Evolutionary conservation across 2,113 vertebrate species (phyloP).

Genomic region (Neogale vison): DNA sequence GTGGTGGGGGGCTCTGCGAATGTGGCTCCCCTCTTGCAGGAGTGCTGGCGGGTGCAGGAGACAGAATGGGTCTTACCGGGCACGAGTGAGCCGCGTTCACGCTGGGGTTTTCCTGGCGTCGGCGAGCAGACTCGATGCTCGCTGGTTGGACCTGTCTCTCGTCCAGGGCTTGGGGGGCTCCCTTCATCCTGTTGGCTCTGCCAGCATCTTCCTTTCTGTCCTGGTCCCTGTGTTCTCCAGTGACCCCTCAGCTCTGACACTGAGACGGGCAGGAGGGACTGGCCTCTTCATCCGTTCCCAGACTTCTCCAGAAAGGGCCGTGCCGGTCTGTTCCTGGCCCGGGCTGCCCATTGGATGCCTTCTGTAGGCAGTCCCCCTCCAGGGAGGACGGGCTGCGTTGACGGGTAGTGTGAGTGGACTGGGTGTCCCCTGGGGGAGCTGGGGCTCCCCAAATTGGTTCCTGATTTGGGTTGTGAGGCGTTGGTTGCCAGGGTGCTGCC

Average conservation of each 20-base stretch:
- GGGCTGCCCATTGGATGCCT: fast-evolving
- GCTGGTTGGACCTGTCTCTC: not conserved
- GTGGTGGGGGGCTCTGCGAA: not conserved
- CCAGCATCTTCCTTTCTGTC: not conserved
- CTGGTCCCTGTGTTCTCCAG: not conserved
- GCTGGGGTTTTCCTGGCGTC: not conserved
- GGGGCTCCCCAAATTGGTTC: not conserved
- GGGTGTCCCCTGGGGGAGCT: not conserved
- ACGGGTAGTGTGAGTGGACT: not conserved
- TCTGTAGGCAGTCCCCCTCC: no score
- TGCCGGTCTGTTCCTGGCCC: not conserved
- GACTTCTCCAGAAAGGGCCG: not conserved
- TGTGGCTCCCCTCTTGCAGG: not conserved
- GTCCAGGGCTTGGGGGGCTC: not conserved
- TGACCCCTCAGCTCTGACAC: no score
- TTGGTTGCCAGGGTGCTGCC: not conserved
- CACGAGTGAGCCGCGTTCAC: fast-evolving
- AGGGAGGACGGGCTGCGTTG: not conserved
- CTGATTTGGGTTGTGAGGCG: not conserved
- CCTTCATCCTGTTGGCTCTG: not conserved
- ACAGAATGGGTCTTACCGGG: not conserved
- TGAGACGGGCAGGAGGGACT: not conserved
- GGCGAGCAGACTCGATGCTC: fast-evolving
- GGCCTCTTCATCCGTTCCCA: not conserved
- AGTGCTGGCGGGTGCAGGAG: not conserved